Conservation (phyloP, 2,797 vertebrate species). For the Platyrinchus mystaceus region DNA sequence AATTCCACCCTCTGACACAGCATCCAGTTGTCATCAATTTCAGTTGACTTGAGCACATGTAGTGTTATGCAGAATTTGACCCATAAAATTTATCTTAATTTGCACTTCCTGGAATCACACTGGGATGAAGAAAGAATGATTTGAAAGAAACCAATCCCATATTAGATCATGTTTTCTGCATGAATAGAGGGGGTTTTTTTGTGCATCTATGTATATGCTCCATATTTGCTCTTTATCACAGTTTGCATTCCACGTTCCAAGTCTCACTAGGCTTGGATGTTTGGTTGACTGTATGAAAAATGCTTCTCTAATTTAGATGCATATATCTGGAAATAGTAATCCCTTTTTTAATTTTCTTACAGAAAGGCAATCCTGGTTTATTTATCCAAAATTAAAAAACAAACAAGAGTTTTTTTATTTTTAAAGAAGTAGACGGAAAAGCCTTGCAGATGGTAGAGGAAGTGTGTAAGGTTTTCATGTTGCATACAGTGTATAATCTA, state of each 20-base stretch:
- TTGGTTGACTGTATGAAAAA: neutral
- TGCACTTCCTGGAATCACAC: conserved; percentile 41
- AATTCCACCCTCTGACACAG: neutral
- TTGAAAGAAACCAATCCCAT: conserved; percentile 6
- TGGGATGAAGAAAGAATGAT: conserved; percentile 16
- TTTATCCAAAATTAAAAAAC: conserved; percentile 49
- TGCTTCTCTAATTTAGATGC: neutral
- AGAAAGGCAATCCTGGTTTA: neutral
- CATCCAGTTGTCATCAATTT: conserved; percentile 27
- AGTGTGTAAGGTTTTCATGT: conserved; percentile 59
- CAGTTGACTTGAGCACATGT: neutral
- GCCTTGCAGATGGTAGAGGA: conserved; percentile 68
- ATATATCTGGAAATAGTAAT: neutral
- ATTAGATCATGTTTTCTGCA: conserved; percentile 24
- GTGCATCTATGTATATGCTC: neutral
- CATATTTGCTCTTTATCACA: neutral
- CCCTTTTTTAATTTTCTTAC: neutral
- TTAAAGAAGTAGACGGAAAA: conserved; percentile 62
- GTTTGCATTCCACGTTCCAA: neutral
- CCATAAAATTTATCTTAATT: conserved; percentile 34
- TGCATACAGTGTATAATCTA: conserved; percentile 63
- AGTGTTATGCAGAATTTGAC: conserved; percentile 25
- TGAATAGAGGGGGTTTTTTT: neutral
- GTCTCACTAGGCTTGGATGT: neutral
- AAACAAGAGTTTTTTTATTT: conserved; percentile 18